Percentiles rank a stretch among this genome's conserved stretches.
phyloP scores from a whole-genome alignment of 2,888 invertebrate genomes.

The Tetheella fluctuosa region DNA sequence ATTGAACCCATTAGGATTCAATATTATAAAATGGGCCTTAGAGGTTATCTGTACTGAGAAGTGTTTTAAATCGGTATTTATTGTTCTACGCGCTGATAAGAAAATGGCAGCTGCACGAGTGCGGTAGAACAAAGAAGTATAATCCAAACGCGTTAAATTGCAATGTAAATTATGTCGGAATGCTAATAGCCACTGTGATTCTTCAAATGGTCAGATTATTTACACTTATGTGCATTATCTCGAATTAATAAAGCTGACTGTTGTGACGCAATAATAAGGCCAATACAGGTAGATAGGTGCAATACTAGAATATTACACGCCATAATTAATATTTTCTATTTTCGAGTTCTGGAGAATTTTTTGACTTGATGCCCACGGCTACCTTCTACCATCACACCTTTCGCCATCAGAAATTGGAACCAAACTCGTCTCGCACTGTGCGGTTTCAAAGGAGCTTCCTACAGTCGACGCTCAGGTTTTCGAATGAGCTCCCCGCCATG shows the following conservation, averaged over 20 bases:
- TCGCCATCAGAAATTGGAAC: too few species aligned
- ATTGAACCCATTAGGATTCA: constrained; percentile 35
- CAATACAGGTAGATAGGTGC: constrained; percentile 23
- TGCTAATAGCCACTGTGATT: constrained; percentile 49
- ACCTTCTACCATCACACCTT: too few species aligned
- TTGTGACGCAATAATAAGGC: constrained; percentile 60
- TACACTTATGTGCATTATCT: constrained; percentile 67
- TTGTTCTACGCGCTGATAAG: constrained; percentile 71
- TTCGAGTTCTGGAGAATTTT: too few species aligned
- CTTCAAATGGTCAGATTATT: constrained; percentile 56
- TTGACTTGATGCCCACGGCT: too few species aligned
- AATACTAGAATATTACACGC: constrained; percentile 12
- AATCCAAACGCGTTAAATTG: constrained; percentile 64
- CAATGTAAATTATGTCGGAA: constrained; percentile 58
- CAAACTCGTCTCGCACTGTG: too few species aligned
- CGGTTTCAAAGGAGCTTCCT: too few species aligned
- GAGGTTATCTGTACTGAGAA: constrained; percentile 68
- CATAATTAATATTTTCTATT: neutral
- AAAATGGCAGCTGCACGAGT: constrained; percentile 72
- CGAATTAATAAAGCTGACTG: constrained; percentile 59
- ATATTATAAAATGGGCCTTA: constrained; percentile 47
- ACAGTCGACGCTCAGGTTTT: too few species aligned
- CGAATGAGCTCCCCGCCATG: neutral
- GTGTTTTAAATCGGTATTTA: constrained; percentile 74
- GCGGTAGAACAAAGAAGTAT: constrained; percentile 74